Evolutionary conservation across 2,888 invertebrate species (phyloP).

Genomic region (Macrophya alboannulata): DNA sequence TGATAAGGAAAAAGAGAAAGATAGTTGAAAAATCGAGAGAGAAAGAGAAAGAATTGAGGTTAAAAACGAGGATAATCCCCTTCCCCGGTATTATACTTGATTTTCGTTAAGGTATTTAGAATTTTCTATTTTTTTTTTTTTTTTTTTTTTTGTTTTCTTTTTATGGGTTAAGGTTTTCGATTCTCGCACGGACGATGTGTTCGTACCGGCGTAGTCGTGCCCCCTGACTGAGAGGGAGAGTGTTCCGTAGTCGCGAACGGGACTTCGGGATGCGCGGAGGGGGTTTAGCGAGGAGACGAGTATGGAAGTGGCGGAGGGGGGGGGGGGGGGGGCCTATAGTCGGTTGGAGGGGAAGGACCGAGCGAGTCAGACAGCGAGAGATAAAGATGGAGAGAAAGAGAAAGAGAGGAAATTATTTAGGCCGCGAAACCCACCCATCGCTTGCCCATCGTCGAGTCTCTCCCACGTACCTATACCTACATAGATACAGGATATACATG

Average conservation of each 20-base stretch:
- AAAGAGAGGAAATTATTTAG: conserved; percentile 34
- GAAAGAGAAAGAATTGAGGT: too few relatives aligned
- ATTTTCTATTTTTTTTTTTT: too few relatives aligned
- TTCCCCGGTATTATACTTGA: too few relatives aligned
- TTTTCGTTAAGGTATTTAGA: too few relatives aligned
- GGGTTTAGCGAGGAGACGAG: not conserved
- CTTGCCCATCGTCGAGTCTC: not conserved
- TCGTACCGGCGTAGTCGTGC: conserved; percentile 47
- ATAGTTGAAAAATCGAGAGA: too few relatives aligned
- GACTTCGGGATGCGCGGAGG: conserved; percentile 6
- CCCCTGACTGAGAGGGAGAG: conserved; percentile 51
- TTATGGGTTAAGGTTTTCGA: conserved; percentile 7
- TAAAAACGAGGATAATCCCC: too few relatives aligned
- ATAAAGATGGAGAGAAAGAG: not conserved
- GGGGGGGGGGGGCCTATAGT: too few relatives aligned
- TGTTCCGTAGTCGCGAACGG: conserved; percentile 33
- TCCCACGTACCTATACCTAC: not conserved
- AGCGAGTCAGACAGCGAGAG: not conserved
- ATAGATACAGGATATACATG: not conserved
- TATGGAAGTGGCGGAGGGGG: not conserved
- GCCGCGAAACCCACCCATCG: not conserved
- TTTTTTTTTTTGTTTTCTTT: too few relatives aligned
- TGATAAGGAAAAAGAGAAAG: too few relatives aligned
- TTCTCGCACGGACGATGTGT: conserved; percentile 37
- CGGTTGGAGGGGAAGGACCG: not conserved